Percentiles rank a stretch among this genome's conserved stretches.
These are phyloP conservation scores for Trachurus trachurus DNA, from an alignment of 2,797 vertebrate genomes.

Conservation along the genomic window DNA sequence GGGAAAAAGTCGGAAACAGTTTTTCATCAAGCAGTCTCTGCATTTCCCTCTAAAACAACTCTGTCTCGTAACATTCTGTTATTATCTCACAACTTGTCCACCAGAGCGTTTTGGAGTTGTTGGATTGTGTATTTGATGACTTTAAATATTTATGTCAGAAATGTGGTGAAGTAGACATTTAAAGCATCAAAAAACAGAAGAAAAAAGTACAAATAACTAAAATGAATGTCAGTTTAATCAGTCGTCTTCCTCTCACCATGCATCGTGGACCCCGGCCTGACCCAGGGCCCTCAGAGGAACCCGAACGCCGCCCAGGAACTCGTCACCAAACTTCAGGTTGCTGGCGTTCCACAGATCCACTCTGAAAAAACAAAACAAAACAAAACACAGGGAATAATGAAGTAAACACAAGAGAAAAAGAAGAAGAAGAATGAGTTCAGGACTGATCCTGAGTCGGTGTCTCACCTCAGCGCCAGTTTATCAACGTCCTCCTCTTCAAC, in stretches of 20 bases:
- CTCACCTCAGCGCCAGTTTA: conserved; percentile 96
- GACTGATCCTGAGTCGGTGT: not conserved
- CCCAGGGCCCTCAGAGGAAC: conserved; percentile 93
- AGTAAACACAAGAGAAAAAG: not conserved
- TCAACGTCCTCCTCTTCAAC: conserved; percentile 98
- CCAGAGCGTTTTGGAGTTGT: too few relatives aligned
- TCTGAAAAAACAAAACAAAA: conserved; percentile 75
- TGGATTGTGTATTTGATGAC: too few relatives aligned
- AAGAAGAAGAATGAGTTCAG: not conserved
- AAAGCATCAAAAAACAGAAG: not conserved
- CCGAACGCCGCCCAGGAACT: conserved; percentile 96
- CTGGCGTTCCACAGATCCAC: conserved; percentile 99
- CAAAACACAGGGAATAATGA: conserved; percentile 3
- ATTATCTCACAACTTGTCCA: too few relatives aligned
- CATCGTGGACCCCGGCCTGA: conserved; percentile 92
- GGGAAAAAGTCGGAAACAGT: too few relatives aligned
- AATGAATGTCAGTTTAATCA: not conserved
- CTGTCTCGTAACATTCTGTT: too few relatives aligned
- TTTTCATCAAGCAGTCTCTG: too few relatives aligned
- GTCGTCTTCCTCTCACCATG: conserved; percentile 89
- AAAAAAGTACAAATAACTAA: too few relatives aligned
- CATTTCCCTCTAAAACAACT: too few relatives aligned
- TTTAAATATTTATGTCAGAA: not conserved
- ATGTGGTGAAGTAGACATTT: not conserved
- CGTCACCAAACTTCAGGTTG: conserved; percentile 98